phyloP scores from a whole-genome alignment of 2,797 vertebrate species.

The Cirrhinus molitorella region DNA sequence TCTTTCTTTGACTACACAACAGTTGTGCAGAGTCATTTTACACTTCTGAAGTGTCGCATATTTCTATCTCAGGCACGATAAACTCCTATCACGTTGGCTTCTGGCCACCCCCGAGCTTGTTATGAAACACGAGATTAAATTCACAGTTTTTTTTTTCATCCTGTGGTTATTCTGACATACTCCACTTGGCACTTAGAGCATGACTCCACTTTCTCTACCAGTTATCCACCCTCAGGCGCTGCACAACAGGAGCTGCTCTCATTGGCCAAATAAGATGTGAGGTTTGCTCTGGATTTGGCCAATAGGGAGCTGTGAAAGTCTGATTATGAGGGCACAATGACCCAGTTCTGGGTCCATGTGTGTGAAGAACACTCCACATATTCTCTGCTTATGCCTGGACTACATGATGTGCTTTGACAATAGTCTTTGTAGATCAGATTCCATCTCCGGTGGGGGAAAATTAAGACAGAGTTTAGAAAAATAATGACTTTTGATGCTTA shows the following conservation, averaged over 20 bases:
- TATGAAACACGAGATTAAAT: slow-evolving; percentile 29
- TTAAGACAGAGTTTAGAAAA: background rate
- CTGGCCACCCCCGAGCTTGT: background rate
- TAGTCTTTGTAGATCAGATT: slow-evolving; percentile 22
- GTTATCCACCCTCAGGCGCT: slow-evolving; percentile 13
- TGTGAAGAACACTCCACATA: slow-evolving; percentile 38
- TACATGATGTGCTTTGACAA: background rate
- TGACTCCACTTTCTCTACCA: slow-evolving; percentile 13
- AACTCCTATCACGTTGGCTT: background rate
- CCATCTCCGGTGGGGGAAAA: background rate
- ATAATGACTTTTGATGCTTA: background rate
- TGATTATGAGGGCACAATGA: slow-evolving; percentile 61
- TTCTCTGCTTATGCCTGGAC: slow-evolving; percentile 7
- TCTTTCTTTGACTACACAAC: background rate
- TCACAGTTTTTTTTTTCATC: background rate
- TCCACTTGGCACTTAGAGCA: slow-evolving; percentile 32
- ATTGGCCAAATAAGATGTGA: slow-evolving; percentile 59
- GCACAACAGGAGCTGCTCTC: slow-evolving; percentile 14
- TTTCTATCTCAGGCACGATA: background rate
- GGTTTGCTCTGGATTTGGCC: slow-evolving; percentile 42
- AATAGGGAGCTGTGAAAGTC: slow-evolving; percentile 61
- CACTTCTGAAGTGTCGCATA: background rate
- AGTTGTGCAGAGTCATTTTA: background rate
- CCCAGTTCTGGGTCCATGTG: slow-evolving; percentile 60
- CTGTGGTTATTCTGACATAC: background rate